Conservation (phyloP, 2,797 vertebrate species). For the Fistularia commersonii region DNA sequence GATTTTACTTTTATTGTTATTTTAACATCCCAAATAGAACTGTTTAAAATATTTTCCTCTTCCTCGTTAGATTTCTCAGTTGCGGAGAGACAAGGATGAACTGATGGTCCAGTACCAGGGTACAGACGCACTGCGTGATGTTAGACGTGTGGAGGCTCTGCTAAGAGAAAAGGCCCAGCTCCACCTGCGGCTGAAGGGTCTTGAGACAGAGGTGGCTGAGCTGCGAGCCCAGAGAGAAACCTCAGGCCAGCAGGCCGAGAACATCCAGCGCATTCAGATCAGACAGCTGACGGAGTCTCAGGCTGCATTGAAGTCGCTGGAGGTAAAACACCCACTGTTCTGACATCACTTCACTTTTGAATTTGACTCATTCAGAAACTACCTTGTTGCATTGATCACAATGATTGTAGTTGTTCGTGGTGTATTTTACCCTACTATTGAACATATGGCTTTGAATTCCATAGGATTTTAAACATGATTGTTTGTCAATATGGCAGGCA, state of each 20-base stretch:
- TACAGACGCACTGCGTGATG: constrained; percentile 76
- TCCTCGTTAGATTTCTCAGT: constrained; percentile 64
- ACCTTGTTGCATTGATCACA: too few relatives aligned
- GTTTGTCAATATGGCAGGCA: constrained; percentile 68
- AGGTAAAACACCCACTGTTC: constrained; percentile 70
- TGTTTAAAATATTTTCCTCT: neutral
- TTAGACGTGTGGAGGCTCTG: constrained; percentile 81
- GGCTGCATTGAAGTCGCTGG: constrained; percentile 79
- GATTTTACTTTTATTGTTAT: too few relatives aligned
- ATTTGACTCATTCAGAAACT: neutral
- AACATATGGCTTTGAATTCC: neutral
- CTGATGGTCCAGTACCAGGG: constrained; percentile 78
- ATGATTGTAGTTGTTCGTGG: too few relatives aligned
- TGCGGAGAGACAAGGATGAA: constrained; percentile 87
- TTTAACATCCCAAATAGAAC: neutral
- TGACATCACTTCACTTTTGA: too few relatives aligned
- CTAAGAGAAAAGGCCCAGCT: constrained; percentile 86
- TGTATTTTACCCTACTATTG: too few relatives aligned
- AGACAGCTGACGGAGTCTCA: constrained; percentile 87
- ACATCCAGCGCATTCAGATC: constrained; percentile 84
- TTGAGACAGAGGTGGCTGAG: constrained; percentile 86
- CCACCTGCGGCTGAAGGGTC: constrained; percentile 80
- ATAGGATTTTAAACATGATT: neutral
- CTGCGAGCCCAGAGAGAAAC: constrained; percentile 87
- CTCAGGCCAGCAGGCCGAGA: constrained; percentile 85